These are phyloP conservation scores for Sipha flava DNA, from an alignment of 1,140 invertebrate genomes.

Conservation along the genomic window DNA sequence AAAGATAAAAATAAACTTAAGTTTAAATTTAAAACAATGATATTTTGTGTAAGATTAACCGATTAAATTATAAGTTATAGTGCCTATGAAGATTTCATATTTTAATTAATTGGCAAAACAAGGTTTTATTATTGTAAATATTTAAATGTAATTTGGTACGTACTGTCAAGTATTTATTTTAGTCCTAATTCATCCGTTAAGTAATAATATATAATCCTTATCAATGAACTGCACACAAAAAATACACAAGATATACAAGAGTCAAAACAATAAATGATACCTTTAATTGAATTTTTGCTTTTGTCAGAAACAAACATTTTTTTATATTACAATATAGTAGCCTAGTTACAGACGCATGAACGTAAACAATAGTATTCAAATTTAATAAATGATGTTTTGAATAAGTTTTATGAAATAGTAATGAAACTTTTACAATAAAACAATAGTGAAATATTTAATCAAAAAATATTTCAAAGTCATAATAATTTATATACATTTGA, in stretches of 20 bases:
- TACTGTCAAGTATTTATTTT: no score
- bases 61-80: no score
- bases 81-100: no score
- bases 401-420: background rate
- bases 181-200: no score
- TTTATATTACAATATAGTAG: background rate
- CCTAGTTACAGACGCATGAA: background rate
- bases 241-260: background rate
- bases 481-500: background rate
- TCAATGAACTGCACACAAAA: no score
- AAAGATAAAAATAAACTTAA: no score
- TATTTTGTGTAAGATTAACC: no score
- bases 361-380: background rate
- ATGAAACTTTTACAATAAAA: background rate
- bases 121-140: no score
- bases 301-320: background rate
- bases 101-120: no score
- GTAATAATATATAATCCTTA: no score
- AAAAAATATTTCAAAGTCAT: background rate
- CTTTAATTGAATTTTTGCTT: background rate
- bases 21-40: no score
- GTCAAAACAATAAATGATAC: background rate
- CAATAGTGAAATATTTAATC: background rate
- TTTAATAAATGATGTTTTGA: background rate
- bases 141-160: no score